A percentile compares a stretch with the other conserved stretches of the same genome.
Conservation (phyloP, 2,113 vertebrate genomes). For the Ursus arctos region DNA sequence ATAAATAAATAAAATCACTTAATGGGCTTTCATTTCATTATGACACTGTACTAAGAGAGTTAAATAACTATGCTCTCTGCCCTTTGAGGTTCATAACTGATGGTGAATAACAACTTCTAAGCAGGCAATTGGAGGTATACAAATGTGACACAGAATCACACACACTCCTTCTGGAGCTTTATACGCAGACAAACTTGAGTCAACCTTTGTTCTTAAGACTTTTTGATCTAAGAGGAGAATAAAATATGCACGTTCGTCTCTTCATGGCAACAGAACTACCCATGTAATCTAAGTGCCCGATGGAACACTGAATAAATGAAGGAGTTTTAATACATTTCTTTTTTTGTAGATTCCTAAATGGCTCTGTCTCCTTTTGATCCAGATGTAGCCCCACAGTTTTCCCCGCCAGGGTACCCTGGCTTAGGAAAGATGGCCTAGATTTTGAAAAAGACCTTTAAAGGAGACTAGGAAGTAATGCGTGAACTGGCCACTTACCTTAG, state of each 20-base stretch:
- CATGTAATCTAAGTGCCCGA: not conserved
- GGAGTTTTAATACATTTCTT: not conserved
- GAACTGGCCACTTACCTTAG: not conserved
- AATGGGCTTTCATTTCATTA: not conserved
- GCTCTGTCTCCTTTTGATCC: not conserved
- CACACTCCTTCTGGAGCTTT: not conserved
- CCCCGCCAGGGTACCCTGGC: not conserved
- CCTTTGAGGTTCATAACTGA: not conserved
- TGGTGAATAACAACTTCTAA: not conserved
- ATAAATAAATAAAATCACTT: not conserved
- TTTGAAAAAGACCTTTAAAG: not conserved
- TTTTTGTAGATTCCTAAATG: not conserved
- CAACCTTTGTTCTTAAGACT: not conserved
- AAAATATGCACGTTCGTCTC: not conserved
- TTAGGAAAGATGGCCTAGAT: not conserved
- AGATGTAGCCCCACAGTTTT: not conserved
- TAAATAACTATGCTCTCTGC: not conserved
- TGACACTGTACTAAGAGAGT: not conserved
- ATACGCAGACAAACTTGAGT: not conserved
- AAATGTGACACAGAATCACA: not conserved
- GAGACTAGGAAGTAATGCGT: not conserved
- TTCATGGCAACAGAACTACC: not conserved
- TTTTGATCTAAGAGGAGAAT: slow-evolving; percentile 25
- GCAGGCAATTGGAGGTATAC: not conserved
- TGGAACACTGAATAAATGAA: not conserved